Evolutionary conservation across 2,888 invertebrate genomes (phyloP).

Genomic region (Schrankia costaestrigalis): DNA sequence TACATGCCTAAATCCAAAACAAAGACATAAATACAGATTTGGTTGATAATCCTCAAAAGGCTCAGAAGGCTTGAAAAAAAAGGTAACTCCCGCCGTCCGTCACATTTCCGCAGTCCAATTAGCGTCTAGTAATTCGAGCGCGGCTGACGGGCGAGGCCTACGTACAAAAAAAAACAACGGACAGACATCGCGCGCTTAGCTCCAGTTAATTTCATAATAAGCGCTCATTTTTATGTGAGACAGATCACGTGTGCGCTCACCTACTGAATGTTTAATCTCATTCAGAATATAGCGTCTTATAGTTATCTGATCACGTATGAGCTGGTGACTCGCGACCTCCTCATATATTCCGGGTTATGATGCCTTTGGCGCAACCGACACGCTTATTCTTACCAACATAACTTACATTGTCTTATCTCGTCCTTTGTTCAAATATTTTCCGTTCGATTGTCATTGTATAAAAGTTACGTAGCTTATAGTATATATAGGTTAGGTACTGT

Average conservation of each 20-base stretch:
- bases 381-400: constrained; percentile 46
- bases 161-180: constrained; percentile 67
- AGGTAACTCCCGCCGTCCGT: constrained; percentile 61
- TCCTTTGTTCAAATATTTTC: constrained; percentile 24
- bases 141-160: constrained; percentile 64
- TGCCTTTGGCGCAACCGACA: constrained; percentile 57
- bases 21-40: constrained; percentile 38
- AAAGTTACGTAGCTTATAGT: constrained; percentile 15
- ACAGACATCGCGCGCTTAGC: constrained; percentile 58
- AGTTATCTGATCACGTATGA: constrained; percentile 49
- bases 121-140: constrained; percentile 76
- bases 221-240: constrained; percentile 77
- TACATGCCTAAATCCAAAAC: constrained; percentile 22
- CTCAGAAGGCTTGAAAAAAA: constrained; percentile 43
- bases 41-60: constrained; percentile 40
- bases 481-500: constrained; percentile 26
- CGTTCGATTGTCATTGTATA: constrained; percentile 12
- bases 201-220: constrained; percentile 78
- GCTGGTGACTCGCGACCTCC: constrained; percentile 54
- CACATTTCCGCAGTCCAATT: constrained; percentile 78
- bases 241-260: constrained; percentile 57
- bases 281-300: constrained; percentile 50
- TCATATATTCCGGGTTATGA: constrained; percentile 67
- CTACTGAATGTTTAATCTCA: constrained; percentile 72
- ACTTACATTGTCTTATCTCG: constrained; percentile 31